These are phyloP conservation scores for Drosophila subquinaria DNA, from an alignment of 2,888 invertebrate species.

Conservation along the genomic window DNA sequence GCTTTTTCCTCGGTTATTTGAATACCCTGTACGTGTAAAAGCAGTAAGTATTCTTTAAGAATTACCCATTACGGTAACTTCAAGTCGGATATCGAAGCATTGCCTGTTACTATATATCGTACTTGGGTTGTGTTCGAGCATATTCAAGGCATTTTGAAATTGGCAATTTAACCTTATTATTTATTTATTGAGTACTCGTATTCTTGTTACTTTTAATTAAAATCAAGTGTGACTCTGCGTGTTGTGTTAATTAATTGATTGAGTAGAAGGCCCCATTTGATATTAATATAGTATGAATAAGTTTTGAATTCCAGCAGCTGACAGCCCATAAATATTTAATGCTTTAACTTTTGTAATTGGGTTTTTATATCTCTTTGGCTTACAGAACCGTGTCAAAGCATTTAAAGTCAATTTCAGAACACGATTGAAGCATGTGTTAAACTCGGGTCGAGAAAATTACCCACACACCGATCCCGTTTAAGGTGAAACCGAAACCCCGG, in stretches of 20 bases:
- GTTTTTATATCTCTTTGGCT: constrained; percentile 4
- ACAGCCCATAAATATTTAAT: constrained; percentile 61
- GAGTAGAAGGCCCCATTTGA: constrained; percentile 41
- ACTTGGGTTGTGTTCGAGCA: constrained; percentile 9
- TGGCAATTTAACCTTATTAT: constrained; percentile 67
- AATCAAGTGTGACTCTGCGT: constrained; percentile 43
- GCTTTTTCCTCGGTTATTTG: constrained; percentile 8
- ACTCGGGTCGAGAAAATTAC: constrained; percentile 6
- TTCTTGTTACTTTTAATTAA: constrained; percentile 38
- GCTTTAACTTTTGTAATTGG: constrained; percentile 11
- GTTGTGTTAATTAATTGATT: constrained; percentile 50
- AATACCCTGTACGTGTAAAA: constrained; percentile 3
- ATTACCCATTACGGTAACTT: background rate
- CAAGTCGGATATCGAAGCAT: background rate
- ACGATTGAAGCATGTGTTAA: constrained; percentile 33
- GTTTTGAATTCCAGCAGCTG: constrained; percentile 51
- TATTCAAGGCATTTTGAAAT: constrained; percentile 54
- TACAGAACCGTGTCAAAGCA: constrained; percentile 64
- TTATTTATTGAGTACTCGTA: constrained; percentile 20
- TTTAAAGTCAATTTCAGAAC: constrained; percentile 49
- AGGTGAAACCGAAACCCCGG: constrained; percentile 42
- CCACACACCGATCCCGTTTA: constrained; percentile 13
- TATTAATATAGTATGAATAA: constrained; percentile 30
- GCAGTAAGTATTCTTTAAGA: background rate
- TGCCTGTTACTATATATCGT: background rate